Conservation (phyloP, 2,797 vertebrate genomes). For the Tenualosa ilisha region DNA sequence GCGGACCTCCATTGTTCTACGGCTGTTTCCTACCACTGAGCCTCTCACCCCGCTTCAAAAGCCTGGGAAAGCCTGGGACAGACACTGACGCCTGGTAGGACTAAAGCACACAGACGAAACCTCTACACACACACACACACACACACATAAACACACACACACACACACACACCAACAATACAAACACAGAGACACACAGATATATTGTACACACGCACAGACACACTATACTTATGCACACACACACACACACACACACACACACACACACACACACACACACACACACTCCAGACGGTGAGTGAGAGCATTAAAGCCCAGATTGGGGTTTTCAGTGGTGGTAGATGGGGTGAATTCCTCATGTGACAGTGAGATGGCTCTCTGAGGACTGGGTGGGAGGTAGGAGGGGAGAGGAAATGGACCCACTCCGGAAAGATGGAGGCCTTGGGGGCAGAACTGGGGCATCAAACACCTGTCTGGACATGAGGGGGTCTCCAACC, state of each 20-base stretch:
- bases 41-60: constrained; percentile 67
- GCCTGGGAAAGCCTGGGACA: constrained; percentile 72
- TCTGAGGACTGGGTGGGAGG: constrained; percentile 57
- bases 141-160: neutral
- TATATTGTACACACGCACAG: neutral
- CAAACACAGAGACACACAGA: too few relatives aligned
- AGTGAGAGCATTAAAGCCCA: neutral
- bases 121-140: constrained; percentile 28
- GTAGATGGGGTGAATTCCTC: constrained; percentile 45
- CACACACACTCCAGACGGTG: constrained; percentile 30
- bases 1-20: constrained; percentile 77
- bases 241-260: neutral
- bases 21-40: constrained; percentile 71
- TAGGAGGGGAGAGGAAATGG: constrained; percentile 55
- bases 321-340: constrained; percentile 4
- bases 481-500: neutral
- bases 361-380: constrained; percentile 72
- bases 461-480: constrained; percentile 45
- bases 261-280: neutral
- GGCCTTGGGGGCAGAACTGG: constrained; percentile 56
- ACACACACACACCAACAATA: neutral
- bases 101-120: constrained; percentile 46
- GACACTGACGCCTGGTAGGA: constrained; percentile 69
- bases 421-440: constrained; percentile 64
- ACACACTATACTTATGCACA: neutral